phyloP scores from a whole-genome alignment of 2,113 vertebrate genomes.

The Forbesichthys papilliferus region DNA sequence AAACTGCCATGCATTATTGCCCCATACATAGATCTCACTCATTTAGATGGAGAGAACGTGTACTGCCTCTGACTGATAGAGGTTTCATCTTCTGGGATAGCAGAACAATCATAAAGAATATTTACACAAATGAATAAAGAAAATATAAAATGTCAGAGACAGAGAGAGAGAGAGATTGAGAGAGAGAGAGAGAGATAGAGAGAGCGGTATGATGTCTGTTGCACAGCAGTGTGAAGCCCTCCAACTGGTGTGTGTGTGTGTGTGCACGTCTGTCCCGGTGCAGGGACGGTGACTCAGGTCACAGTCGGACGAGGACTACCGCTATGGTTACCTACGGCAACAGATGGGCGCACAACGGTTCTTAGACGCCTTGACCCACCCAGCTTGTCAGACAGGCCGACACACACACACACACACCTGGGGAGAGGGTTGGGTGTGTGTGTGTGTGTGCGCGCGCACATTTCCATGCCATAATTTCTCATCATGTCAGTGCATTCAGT shows the following conservation, averaged over 20 bases:
- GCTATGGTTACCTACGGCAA: slow-evolving; percentile 50
- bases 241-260: slow-evolving; percentile 18
- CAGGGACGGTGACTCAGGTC: slow-evolving; percentile 51
- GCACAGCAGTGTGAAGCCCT: slow-evolving; percentile 7
- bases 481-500: slow-evolving; percentile 64
- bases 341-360: slow-evolving; percentile 63
- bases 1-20: slow-evolving; percentile 38
- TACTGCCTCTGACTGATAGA: slow-evolving; percentile 3
- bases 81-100: not conserved
- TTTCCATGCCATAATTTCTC: slow-evolving; percentile 46
- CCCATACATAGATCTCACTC: slow-evolving; percentile 46
- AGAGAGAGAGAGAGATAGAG: not conserved
- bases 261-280: slow-evolving; percentile 32
- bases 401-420: slow-evolving; percentile 16
- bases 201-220: not conserved
- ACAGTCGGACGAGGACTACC: slow-evolving; percentile 59
- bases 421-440: not conserved
- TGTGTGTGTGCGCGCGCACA: slow-evolving; percentile 17
- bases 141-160: too few relatives aligned
- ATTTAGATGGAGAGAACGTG: slow-evolving; percentile 28
- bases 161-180: not conserved
- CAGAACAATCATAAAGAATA: not conserved
- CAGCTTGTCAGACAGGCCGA: slow-evolving; percentile 5
- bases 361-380: slow-evolving; percentile 53
- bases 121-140: not conserved